Conservation (phyloP, 2,888 invertebrate genomes). For the Quadroppia sp. region DNA sequence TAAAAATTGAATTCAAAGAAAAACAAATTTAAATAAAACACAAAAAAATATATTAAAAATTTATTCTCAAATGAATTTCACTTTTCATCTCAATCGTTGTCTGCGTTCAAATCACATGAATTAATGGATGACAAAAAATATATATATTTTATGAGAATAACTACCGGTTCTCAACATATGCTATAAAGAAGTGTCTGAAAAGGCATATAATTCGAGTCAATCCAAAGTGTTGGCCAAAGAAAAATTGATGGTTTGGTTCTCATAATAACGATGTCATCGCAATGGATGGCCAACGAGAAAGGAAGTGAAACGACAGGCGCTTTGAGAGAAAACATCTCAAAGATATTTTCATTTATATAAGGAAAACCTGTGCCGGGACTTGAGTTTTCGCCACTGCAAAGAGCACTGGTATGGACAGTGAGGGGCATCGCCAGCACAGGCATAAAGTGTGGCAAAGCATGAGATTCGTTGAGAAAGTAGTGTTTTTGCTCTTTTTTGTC, state of each 20-base stretch:
- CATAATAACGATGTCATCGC: constrained; percentile 24
- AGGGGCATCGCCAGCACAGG: neutral
- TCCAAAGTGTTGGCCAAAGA: constrained; percentile 1
- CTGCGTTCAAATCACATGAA: too few species aligned
- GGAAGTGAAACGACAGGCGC: neutral
- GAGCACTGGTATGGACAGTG: neutral
- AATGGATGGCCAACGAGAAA: neutral
- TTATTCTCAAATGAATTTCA: too few species aligned
- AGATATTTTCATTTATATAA: constrained; percentile 21
- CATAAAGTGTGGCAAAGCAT: neutral
- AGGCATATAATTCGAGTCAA: neutral
- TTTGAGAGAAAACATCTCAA: neutral
- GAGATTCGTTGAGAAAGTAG: neutral
- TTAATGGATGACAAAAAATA: too few species aligned
- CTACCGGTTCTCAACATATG: too few species aligned
- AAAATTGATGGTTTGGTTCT: neutral
- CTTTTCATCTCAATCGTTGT: too few species aligned
- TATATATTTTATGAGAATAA: too few species aligned
- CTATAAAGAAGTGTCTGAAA: neutral
- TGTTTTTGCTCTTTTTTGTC: neutral
- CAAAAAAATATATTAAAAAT: too few species aligned
- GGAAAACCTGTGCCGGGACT: neutral
- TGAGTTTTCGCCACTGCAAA: neutral
- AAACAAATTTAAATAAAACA: too few species aligned
- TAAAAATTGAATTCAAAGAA: too few species aligned